Evolutionary conservation across 2,888 invertebrate genomes (phyloP).

Genomic region (Notodonta ziczac): DNA sequence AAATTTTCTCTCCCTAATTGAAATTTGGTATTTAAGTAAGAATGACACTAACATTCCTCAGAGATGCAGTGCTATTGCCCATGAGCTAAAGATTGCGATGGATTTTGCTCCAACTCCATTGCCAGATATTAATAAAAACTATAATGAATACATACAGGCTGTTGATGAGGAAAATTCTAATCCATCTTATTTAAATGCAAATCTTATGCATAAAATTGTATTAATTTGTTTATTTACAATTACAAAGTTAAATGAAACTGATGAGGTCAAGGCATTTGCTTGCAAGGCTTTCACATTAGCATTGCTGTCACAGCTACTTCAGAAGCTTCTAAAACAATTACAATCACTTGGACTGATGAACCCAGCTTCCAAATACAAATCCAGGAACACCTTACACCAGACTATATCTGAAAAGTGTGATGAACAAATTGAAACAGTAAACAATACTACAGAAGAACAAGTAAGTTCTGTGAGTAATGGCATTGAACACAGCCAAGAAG

Average conservation of each 20-base stretch:
- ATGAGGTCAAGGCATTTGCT: conserved; percentile 92
- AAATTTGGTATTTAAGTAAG: conserved; percentile 86
- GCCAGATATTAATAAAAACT: conserved; percentile 81
- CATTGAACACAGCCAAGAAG: conserved; percentile 34
- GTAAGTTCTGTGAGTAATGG: conserved; percentile 29
- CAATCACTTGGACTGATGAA: conserved; percentile 72
- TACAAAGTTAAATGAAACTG: conserved; percentile 88
- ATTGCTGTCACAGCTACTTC: conserved; percentile 90
- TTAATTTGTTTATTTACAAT: conserved; percentile 93
- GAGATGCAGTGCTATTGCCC: conserved; percentile 88
- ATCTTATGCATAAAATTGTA: conserved; percentile 92
- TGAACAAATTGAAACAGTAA: conserved; percentile 27
- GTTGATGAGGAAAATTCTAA: conserved; percentile 76
- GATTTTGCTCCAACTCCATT: conserved; percentile 77
- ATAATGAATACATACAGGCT: conserved; percentile 78
- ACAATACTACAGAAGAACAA: conserved; percentile 29
- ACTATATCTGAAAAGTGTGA: conserved; percentile 23
- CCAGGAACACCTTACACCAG: conserved; percentile 42
- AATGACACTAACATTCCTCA: conserved; percentile 87
- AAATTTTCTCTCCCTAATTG: conserved; percentile 84
- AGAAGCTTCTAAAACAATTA: conserved; percentile 77
- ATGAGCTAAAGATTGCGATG: conserved; percentile 90
- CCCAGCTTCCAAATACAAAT: conserved; percentile 68
- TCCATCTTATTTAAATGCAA: conserved; percentile 86
- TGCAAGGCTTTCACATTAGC: conserved; percentile 94